These are phyloP conservation scores for Calidris pugnax DNA, from an alignment of 2,113 vertebrate species.

Conservation along the genomic window DNA sequence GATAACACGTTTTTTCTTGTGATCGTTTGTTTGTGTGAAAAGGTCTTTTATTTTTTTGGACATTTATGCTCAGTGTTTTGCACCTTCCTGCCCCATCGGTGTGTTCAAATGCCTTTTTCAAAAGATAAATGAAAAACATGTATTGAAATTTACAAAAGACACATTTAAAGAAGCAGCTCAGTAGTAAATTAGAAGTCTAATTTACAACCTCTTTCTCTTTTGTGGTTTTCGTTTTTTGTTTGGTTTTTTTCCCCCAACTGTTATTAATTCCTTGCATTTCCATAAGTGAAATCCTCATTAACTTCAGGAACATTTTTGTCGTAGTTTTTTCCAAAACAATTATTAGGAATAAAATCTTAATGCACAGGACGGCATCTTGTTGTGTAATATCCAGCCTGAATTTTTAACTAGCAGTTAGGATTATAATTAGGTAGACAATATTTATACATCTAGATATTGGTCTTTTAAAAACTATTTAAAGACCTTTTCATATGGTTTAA, in stretches of 20 bases:
- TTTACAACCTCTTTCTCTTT: background rate
- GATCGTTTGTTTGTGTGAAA: background rate
- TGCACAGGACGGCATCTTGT: too few species aligned
- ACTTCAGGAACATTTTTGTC: background rate
- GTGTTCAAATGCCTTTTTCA: background rate
- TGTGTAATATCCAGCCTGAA: background rate
- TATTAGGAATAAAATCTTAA: background rate
- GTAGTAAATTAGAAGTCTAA: background rate
- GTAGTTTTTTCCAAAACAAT: background rate
- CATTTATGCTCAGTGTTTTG: background rate
- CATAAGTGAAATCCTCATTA: background rate
- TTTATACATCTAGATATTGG: background rate
- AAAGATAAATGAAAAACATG: background rate
- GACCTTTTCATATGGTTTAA: background rate
- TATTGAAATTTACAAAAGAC: background rate
- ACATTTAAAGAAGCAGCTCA: background rate
- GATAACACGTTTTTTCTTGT: background rate
- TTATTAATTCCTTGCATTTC: background rate
- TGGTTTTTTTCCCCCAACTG: background rate
- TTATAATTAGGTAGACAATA: background rate
- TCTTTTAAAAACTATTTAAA: background rate
- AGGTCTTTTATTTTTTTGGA: background rate
- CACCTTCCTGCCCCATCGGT: background rate
- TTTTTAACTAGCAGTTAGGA: background rate
- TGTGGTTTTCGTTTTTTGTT: too few species aligned